Percentiles rank a stretch among this genome's conserved stretches.
Evolutionary conservation across 2,888 invertebrate genomes (phyloP).

Genomic region (Neoaliturus tenellus): DNA sequence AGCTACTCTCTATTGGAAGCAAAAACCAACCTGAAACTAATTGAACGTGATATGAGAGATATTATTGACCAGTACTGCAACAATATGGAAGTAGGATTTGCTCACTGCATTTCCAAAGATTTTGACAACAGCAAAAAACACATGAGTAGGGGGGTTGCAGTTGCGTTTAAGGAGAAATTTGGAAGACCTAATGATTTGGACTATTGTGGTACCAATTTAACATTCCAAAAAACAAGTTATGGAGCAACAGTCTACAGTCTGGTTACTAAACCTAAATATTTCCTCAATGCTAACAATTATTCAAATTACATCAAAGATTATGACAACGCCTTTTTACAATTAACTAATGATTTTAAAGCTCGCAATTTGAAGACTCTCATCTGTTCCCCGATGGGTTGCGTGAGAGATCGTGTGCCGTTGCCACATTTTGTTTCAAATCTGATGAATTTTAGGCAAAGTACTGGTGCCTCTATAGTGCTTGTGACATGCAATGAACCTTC

Average conservation of each 20-base stretch:
- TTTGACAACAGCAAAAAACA: not conserved
- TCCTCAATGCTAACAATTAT: not conserved
- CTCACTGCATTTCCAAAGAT: not conserved
- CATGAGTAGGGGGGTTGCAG: not conserved
- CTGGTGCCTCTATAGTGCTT: not conserved
- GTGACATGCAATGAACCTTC: not conserved
- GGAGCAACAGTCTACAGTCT: slow-evolving; percentile 1
- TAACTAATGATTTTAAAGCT: not conserved
- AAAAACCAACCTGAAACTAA: not conserved
- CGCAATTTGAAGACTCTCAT: not conserved
- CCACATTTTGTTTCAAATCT: not conserved
- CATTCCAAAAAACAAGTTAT: not conserved
- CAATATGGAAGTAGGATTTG: not conserved
- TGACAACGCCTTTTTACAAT: not conserved
- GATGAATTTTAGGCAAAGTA: not conserved
- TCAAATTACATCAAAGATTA: not conserved
- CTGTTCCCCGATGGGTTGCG: not conserved
- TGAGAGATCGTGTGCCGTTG: too few relatives aligned
- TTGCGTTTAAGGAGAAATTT: not conserved
- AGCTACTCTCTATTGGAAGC: not conserved
- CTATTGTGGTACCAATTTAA: not conserved
- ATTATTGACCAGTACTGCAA: not conserved
- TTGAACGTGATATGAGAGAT: not conserved
- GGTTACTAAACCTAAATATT: slow-evolving; percentile 13
- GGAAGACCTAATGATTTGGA: not conserved